Percentiles rank a stretch among this genome's conserved stretches.
These are phyloP conservation scores for Bombyx mandarina DNA, from an alignment of 1,140 invertebrate species.

Conservation along the genomic window DNA sequence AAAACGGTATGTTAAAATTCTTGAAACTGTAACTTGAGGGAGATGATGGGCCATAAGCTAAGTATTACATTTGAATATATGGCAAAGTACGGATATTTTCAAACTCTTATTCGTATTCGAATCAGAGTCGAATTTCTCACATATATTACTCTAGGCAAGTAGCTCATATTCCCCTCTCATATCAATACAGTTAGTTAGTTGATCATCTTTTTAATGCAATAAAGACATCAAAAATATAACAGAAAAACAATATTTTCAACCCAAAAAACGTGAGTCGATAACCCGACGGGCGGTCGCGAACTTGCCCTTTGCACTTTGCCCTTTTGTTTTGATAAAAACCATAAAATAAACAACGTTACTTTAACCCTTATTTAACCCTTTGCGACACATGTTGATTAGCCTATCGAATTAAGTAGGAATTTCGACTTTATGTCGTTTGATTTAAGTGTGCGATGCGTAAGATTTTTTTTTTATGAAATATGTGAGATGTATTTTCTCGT, in stretches of 20 bases:
- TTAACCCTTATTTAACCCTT: neutral
- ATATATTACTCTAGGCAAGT: too few relatives aligned
- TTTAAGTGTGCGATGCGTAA: neutral
- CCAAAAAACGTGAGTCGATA: neutral
- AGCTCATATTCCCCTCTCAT: too few relatives aligned
- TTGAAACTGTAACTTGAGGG: too few relatives aligned
- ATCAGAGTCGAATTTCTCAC: too few relatives aligned
- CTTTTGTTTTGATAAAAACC: slow-evolving; percentile 2
- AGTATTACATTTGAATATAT: too few relatives aligned
- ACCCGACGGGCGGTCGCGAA: neutral
- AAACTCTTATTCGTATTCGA: too few relatives aligned
- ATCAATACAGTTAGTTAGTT: too few relatives aligned
- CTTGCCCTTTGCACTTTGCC: neutral
- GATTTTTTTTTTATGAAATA: neutral
- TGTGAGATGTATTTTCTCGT: neutral
- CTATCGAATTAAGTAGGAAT: neutral
- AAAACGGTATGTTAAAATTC: too few relatives aligned
- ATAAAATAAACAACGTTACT: neutral
- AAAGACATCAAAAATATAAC: slow-evolving; percentile 2
- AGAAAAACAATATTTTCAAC: neutral
- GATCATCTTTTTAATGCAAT: neutral
- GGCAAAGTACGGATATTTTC: too few relatives aligned
- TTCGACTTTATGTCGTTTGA: neutral
- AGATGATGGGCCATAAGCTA: too few relatives aligned
- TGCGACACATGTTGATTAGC: slow-evolving; percentile 1